Conservation (phyloP, 2,113 vertebrate species). For the Myiopsitta monachus region DNA sequence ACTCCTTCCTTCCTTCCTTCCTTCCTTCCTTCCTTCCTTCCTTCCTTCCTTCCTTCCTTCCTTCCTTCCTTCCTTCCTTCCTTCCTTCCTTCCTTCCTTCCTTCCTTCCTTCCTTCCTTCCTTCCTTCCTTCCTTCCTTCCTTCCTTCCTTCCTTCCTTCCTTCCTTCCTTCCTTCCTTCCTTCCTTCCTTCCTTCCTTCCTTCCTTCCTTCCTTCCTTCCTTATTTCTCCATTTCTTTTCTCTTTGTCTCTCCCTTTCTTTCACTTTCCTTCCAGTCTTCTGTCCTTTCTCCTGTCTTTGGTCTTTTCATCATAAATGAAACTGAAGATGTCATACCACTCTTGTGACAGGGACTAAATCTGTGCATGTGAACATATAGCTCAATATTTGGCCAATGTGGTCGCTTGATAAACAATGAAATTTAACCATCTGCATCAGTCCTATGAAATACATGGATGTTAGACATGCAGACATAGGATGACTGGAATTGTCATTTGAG, state of each 20-base stretch:
- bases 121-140: fast-evolving
- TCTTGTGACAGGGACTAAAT: neutral
- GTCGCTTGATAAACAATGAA: neutral
- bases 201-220: too few species aligned
- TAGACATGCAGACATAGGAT: neutral
- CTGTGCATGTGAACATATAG: neutral
- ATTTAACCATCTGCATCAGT: neutral
- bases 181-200: too few species aligned
- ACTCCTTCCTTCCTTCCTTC: fast-evolving
- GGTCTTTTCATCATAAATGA: neutral
- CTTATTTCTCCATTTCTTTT: neutral
- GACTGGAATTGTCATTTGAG: neutral
- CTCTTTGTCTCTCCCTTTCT: neutral
- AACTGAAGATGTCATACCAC: neutral
- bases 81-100: neutral
- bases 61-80: neutral
- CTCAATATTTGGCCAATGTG: neutral
- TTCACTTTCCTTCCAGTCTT: neutral
- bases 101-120: neutral
- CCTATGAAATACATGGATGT: neutral
- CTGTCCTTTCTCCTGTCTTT: neutral
- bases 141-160: fast-evolving
- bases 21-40: fast-evolving
- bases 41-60: neutral
- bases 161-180: neutral